Evolutionary conservation across 2,888 invertebrate species (phyloP).

Genomic region (Tiliacea citrago): DNA sequence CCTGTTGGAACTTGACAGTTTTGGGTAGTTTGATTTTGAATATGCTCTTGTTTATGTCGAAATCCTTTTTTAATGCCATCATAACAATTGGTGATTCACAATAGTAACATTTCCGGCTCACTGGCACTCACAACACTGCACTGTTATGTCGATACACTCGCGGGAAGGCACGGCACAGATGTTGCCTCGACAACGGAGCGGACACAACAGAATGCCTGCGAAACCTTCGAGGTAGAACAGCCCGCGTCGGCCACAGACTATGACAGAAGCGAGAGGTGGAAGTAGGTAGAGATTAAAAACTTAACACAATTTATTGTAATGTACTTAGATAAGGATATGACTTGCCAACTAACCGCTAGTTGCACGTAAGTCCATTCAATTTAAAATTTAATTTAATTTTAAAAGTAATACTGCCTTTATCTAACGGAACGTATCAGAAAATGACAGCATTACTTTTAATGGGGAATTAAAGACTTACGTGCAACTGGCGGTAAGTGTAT

Average conservation of each 20-base stretch:
- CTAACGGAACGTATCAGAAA: no score
- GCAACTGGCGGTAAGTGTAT: no score
- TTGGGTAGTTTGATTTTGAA: slow-evolving; percentile 81
- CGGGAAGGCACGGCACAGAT: slow-evolving; percentile 66
- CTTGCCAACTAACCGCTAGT: background rate
- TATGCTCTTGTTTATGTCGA: slow-evolving; percentile 84
- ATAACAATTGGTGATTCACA: slow-evolving; percentile 76
- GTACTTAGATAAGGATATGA: background rate
- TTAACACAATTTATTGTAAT: background rate
- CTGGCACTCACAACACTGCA: slow-evolving; percentile 78
- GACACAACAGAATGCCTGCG: slow-evolving; percentile 83
- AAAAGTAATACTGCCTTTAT: no score
- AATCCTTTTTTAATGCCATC: slow-evolving; percentile 89
- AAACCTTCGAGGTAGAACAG: slow-evolving; percentile 79
- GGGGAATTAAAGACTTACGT: no score
- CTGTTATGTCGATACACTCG: slow-evolving; percentile 77
- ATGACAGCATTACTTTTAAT: no score
- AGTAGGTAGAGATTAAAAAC: slow-evolving; percentile 56
- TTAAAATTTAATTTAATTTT: no score
- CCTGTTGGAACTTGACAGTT: slow-evolving; percentile 84
- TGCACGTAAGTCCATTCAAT: no score
- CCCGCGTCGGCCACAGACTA: slow-evolving; percentile 79
- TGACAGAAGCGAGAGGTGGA: slow-evolving; percentile 53
- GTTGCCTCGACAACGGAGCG: slow-evolving; percentile 87
- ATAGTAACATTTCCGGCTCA: slow-evolving; percentile 83